These are phyloP conservation scores for Caprella mutica DNA, from an alignment of 2,888 invertebrate genomes.

Conservation along the genomic window DNA sequence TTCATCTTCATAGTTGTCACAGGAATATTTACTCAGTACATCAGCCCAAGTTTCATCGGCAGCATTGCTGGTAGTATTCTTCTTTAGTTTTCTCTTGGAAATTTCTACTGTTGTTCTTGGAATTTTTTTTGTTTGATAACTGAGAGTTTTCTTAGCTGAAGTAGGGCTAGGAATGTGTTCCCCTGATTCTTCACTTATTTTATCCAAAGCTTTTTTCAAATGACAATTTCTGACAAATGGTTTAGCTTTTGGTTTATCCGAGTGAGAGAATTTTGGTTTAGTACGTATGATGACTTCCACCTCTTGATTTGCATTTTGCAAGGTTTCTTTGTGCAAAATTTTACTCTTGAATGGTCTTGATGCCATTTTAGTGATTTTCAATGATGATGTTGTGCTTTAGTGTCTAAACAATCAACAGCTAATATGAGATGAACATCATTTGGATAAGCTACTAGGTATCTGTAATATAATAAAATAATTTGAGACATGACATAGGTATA, in stretches of 20 bases:
- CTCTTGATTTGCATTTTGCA: conserved; percentile 6
- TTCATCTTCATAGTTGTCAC: neutral
- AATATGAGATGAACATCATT: too few species aligned
- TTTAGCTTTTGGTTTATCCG: neutral
- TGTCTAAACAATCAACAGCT: too few species aligned
- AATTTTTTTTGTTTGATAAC: neutral
- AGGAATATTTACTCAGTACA: neutral
- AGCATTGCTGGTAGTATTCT: neutral
- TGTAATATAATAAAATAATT: too few species aligned
- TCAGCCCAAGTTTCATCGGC: neutral
- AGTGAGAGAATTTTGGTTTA: conserved; percentile 4
- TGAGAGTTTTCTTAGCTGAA: neutral
- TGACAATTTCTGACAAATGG: neutral
- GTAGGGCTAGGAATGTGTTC: neutral
- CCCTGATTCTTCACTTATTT: neutral
- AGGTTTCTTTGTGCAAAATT: conserved; percentile 3
- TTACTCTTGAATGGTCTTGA: too few species aligned
- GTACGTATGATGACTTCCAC: conserved; percentile 4
- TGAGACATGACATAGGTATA: too few species aligned
- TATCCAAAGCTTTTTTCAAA: neutral
- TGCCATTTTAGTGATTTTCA: too few species aligned
- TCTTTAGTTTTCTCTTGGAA: conserved; percentile 3
- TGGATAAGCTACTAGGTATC: too few species aligned
- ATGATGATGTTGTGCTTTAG: too few species aligned
- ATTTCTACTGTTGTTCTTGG: neutral